These are phyloP conservation scores for Cerceris rybyensis DNA, from an alignment of 2,888 invertebrate species.

Conservation along the genomic window DNA sequence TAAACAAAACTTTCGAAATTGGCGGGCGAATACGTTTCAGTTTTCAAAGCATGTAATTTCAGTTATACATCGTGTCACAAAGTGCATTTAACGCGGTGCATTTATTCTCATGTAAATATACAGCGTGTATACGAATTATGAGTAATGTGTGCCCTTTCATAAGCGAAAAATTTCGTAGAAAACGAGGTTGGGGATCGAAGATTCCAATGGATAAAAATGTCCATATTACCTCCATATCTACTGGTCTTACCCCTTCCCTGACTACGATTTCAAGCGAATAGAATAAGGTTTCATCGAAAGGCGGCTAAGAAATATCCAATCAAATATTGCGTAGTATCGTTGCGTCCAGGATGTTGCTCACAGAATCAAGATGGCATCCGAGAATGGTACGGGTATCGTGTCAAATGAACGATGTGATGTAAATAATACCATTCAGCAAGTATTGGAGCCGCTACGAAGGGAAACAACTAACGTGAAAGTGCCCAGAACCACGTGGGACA, in stretches of 20 bases:
- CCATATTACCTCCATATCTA: constrained; percentile 64
- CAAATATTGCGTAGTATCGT: constrained; percentile 66
- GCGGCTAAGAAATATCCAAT: constrained; percentile 66
- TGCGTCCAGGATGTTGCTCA: constrained; percentile 67
- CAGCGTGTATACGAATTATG: not conserved
- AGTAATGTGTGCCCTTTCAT: not conserved
- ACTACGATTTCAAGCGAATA: constrained; percentile 51
- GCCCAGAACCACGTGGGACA: constrained; percentile 49
- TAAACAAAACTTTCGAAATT: constrained; percentile 3
- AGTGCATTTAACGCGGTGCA: not conserved
- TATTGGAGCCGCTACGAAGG: constrained; percentile 44
- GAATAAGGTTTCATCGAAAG: constrained; percentile 52
- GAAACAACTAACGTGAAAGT: constrained; percentile 51
- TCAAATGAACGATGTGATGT: constrained; percentile 80
- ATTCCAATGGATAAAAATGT: constrained; percentile 62
- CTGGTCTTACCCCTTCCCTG: constrained; percentile 62
- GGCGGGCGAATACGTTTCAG: not conserved
- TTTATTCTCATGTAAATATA: not conserved
- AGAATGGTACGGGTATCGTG: constrained; percentile 79
- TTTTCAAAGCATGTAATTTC: not conserved
- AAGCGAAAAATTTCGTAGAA: constrained; percentile 45
- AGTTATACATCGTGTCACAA: not conserved
- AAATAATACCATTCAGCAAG: constrained; percentile 73
- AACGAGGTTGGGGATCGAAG: constrained; percentile 60
- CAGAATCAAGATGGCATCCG: constrained; percentile 82